Evolutionary conservation across 2,888 invertebrate genomes (phyloP).

Genomic region (Nephrotoma guestfalica): DNA sequence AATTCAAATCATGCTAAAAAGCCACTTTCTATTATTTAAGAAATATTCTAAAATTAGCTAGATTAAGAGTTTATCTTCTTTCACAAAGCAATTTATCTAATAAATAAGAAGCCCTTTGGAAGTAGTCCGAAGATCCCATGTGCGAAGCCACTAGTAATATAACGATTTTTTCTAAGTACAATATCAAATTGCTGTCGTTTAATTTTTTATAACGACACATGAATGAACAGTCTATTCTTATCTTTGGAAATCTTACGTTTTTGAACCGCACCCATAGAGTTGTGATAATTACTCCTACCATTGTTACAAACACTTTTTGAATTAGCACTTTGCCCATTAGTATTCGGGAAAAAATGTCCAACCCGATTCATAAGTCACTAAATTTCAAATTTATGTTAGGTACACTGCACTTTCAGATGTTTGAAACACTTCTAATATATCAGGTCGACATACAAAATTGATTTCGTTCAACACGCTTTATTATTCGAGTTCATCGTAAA

Average conservation of each 20-base stretch:
- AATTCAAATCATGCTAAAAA: no score
- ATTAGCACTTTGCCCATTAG: neutral
- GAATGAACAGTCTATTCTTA: no score
- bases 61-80: no score
- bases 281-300: neutral
- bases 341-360: neutral
- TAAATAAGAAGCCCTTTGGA: no score
- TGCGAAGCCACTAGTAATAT: no score
- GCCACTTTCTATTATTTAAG: no score
- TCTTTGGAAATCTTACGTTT: neutral
- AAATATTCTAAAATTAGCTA: no score
- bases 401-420: neutral
- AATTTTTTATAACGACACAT: no score
- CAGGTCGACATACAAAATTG: conserved; percentile 13
- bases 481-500: neutral
- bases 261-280: neutral
- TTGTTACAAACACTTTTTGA: neutral
- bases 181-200: no score
- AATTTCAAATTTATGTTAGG: neutral
- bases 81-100: no score
- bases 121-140: no score
- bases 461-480: neutral
- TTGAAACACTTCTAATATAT: conserved; percentile 13
- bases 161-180: no score
- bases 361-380: neutral